Percentiles rank a stretch among this genome's conserved stretches.
phyloP scores from a whole-genome alignment of 1,140 invertebrate species.

The Conus ventricosus region DNA sequence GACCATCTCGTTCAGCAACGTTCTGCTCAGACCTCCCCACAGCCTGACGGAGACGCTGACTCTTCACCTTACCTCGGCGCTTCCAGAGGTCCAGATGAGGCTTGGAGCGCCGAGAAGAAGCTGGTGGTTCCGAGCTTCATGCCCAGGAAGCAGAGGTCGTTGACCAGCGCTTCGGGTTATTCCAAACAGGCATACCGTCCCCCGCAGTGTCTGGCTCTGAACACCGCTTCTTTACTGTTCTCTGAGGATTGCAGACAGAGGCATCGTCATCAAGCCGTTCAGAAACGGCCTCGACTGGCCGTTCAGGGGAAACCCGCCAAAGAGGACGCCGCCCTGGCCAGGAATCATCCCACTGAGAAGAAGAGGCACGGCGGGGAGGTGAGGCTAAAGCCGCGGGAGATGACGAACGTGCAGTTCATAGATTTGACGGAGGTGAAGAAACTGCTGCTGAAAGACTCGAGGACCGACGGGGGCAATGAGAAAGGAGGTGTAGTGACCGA shows the following conservation, averaged over 20 bases:
- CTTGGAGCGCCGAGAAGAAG: neutral
- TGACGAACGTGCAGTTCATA: neutral
- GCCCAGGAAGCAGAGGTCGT: neutral
- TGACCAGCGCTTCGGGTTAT: neutral
- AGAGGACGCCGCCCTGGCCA: neutral
- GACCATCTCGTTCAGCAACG: neutral
- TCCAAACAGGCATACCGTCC: neutral
- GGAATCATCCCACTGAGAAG: neutral
- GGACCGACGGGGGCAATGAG: neutral
- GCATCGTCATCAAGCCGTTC: neutral
- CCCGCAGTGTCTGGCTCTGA: neutral
- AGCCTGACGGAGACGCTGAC: neutral
- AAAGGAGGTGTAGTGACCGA: neutral
- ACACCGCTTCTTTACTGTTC: neutral
- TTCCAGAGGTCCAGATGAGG: neutral
- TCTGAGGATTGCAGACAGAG: neutral
- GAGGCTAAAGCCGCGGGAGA: neutral
- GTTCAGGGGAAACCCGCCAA: neutral
- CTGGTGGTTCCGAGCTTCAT: neutral
- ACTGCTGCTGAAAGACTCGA: neutral
- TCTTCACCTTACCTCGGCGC: neutral
- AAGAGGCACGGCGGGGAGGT: neutral
- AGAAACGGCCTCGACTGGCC: neutral
- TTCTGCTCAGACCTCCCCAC: neutral
- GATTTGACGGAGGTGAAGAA: slow-evolving; percentile 3